Evolutionary conservation across 2,113 vertebrate genomes (phyloP).

Genomic region (Chloropsis cyanopogon): DNA sequence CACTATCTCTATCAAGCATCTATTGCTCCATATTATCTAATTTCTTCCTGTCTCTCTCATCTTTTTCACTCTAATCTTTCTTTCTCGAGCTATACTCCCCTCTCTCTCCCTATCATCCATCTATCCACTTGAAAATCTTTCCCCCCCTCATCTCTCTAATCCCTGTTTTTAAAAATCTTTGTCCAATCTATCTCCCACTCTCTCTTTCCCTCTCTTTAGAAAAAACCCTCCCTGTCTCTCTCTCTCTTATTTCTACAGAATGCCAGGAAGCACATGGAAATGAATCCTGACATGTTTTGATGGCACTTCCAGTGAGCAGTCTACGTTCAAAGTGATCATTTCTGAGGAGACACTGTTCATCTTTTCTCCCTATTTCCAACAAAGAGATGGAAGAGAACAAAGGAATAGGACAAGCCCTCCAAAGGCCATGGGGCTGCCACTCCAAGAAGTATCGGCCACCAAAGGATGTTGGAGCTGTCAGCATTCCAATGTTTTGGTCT

Average conservation of each 20-base stretch:
- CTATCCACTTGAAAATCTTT: constrained; percentile 48
- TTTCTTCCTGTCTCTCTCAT: constrained; percentile 62
- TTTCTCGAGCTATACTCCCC: constrained; percentile 62
- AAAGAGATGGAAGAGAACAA: constrained; percentile 56
- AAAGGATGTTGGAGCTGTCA: background rate
- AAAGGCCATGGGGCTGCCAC: background rate
- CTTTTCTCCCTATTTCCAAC: constrained; percentile 60
- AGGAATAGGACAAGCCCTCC: background rate
- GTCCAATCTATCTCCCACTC: constrained; percentile 50
- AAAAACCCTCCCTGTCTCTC: background rate
- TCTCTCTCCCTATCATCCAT: constrained; percentile 65
- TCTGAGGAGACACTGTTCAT: constrained; percentile 17
- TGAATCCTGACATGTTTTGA: background rate
- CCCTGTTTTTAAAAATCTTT: constrained; percentile 59
- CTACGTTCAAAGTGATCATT: background rate
- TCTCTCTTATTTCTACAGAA: constrained; percentile 15
- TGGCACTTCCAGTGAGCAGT: background rate
- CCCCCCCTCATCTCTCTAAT: constrained; percentile 39
- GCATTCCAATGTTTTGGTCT: background rate
- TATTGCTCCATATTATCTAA: constrained; percentile 65
- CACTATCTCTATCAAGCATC: constrained; percentile 62
- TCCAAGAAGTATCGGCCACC: background rate
- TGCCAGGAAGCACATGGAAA: background rate
- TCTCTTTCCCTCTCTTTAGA: constrained; percentile 33
- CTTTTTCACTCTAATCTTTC: constrained; percentile 63